These are phyloP conservation scores for Trichosurus vulpecula DNA, from an alignment of 2,797 vertebrate species.

Conservation along the genomic window DNA sequence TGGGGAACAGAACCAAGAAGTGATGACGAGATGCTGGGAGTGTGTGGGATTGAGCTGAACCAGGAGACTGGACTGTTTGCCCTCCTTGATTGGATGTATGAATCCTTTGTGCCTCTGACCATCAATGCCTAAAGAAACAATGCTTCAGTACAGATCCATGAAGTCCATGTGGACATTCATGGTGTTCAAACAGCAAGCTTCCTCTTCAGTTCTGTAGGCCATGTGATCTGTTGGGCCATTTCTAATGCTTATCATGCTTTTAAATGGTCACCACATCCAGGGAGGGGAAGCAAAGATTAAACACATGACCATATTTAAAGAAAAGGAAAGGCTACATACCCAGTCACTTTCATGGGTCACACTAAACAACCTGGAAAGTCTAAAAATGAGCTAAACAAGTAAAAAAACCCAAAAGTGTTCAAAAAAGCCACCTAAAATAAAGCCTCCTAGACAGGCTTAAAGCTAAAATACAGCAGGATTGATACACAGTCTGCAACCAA, in stretches of 20 bases:
- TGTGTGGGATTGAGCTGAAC: slow-evolving; percentile 82
- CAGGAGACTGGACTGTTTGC: slow-evolving; percentile 85
- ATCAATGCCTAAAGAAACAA: slow-evolving; percentile 85
- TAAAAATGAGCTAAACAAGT: slow-evolving; percentile 51
- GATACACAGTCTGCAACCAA: slow-evolving; percentile 85
- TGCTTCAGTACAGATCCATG: slow-evolving; percentile 82
- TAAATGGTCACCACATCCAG: slow-evolving; percentile 78
- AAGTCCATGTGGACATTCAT: slow-evolving; percentile 86
- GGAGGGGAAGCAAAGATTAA: slow-evolving; percentile 81
- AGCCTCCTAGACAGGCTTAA: slow-evolving; percentile 83
- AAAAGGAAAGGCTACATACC: slow-evolving; percentile 84
- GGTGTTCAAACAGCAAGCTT: slow-evolving; percentile 90
- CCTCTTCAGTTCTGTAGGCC: slow-evolving; percentile 85
- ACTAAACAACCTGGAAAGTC: slow-evolving; percentile 86
- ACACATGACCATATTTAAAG: slow-evolving; percentile 84
- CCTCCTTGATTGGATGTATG: slow-evolving; percentile 86
- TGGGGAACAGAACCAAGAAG: slow-evolving; percentile 86
- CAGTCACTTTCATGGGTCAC: slow-evolving; percentile 86
- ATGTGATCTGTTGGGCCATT: slow-evolving; percentile 76
- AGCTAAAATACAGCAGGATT: slow-evolving; percentile 84
- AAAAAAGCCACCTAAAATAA: slow-evolving; percentile 71
- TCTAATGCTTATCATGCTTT: slow-evolving; percentile 65
- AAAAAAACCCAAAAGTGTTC: slow-evolving; percentile 16
- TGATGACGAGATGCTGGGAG: slow-evolving; percentile 86
- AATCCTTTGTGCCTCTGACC: slow-evolving; percentile 88